Evolutionary conservation across 1,140 invertebrate genomes (phyloP).

Genomic region (Musca domestica): DNA sequence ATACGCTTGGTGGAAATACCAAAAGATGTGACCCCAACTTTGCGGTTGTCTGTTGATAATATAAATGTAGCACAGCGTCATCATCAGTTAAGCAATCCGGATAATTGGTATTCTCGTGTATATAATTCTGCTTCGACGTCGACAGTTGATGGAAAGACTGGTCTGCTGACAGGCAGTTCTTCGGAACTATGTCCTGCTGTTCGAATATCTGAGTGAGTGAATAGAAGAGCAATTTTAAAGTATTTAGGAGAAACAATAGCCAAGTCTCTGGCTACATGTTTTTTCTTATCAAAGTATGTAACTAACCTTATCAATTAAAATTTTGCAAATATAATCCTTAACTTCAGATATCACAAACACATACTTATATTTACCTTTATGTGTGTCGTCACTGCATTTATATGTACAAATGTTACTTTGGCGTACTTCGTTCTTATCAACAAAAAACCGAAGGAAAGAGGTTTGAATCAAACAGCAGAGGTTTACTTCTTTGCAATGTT

Average conservation of each 20-base stretch:
- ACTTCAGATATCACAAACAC: no score
- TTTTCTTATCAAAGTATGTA: no score
- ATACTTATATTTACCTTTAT: no score
- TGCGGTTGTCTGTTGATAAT: constrained; percentile 65
- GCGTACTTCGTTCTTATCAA: not conserved
- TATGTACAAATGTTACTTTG: not conserved
- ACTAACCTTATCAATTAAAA: no score
- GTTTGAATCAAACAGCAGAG: no score
- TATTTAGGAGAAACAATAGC: not conserved
- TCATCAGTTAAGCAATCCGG: constrained; percentile 9
- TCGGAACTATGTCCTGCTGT: constrained; percentile 47
- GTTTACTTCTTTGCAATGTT: no score
- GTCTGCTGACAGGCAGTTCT: not conserved
- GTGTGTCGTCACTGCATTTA: no score
- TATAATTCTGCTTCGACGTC: constrained; percentile 6
- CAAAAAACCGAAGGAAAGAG: not conserved
- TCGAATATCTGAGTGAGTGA: constrained; percentile 48
- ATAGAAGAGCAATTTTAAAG: not conserved
- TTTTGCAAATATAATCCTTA: no score
- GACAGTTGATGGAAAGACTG: constrained; percentile 31
- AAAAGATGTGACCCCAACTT: constrained; percentile 54
- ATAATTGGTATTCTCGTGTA: not conserved
- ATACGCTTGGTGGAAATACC: constrained; percentile 79
- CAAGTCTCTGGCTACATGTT: no score
- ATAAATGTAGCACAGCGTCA: constrained; percentile 20